These are phyloP conservation scores for Holothuria scabra DNA, from an alignment of 53 echinoderm and acorn worm genomes.

Conservation along the genomic window DNA sequence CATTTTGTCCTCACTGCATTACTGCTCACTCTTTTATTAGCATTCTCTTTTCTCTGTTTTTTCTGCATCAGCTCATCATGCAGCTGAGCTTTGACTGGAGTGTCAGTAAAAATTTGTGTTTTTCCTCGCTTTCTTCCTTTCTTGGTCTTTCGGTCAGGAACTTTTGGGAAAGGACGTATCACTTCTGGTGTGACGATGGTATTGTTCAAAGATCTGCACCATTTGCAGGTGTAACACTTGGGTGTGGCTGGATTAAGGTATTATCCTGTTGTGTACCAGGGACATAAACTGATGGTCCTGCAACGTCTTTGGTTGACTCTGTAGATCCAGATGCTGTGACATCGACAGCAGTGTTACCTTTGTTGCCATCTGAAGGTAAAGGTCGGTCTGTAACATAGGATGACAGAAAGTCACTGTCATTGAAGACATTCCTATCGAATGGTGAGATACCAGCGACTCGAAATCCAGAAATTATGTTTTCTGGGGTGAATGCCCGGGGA, in stretches of 20 bases:
- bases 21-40: background rate
- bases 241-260: too few relatives aligned
- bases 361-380: background rate
- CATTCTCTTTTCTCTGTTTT: background rate
- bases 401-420: conserved; percentile 12
- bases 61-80: background rate
- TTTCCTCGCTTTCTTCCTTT: conserved; percentile 23
- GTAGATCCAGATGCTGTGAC: background rate
- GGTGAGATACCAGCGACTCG: conserved; percentile 25
- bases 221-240: too few relatives aligned
- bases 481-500: conserved; percentile 14
- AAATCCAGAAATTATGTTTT: conserved; percentile 29
- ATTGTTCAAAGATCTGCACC: too few relatives aligned
- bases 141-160: background rate
- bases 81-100: conserved; percentile 16
- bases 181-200: background rate
- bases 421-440: conserved; percentile 28
- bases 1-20: background rate
- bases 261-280: too few relatives aligned
- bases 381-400: conserved; percentile 44
- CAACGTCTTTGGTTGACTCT: background rate
- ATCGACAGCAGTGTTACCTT: background rate
- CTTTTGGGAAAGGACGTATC: conserved; percentile 36
- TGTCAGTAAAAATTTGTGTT: conserved; percentile 28
- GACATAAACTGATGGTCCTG: background rate